Evolutionary conservation across 1,140 invertebrate genomes (phyloP).

Genomic region (Hycleus cichorii): DNA sequence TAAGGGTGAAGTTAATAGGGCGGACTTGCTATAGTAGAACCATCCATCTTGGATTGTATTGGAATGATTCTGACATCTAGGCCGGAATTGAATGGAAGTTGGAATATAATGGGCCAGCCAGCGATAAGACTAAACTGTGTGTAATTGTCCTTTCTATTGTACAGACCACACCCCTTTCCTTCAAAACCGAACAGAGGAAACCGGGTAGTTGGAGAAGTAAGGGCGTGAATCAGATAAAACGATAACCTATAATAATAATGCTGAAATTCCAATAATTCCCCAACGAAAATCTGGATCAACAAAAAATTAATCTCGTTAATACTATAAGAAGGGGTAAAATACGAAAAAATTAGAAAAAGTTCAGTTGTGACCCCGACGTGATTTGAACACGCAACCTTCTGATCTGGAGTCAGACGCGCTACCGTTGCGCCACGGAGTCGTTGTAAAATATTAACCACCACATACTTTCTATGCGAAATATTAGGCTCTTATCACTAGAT

Average conservation of each 20-base stretch:
- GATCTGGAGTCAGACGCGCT: conserved; percentile 98
- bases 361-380: conserved; percentile 81
- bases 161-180: conserved; percentile 15
- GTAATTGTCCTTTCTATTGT: conserved; percentile 24
- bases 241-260: background rate
- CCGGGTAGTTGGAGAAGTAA: background rate
- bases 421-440: conserved; percentile 92
- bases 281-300: background rate
- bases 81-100: conserved; percentile 25
- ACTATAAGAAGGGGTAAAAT: background rate
- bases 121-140: conserved; percentile 27
- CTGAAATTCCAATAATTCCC: too few relatives aligned
- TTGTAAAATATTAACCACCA: background rate
- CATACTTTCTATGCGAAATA: too few relatives aligned
- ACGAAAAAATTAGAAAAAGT: background rate
- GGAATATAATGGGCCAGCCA: conserved; percentile 21
- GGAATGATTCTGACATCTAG: conserved; percentile 30
- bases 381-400: conserved; percentile 98
- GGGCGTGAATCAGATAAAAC: background rate
- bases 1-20: conserved; percentile 16
- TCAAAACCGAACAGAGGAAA: background rate
- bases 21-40: conserved; percentile 10
- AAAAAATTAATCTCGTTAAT: background rate
- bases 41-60: conserved; percentile 33
- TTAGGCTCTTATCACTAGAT: too few relatives aligned